Base-by-base conservation (phyloP, 2,888 invertebrate genomes). In the Caenorhabditis panamensis region DNA sequence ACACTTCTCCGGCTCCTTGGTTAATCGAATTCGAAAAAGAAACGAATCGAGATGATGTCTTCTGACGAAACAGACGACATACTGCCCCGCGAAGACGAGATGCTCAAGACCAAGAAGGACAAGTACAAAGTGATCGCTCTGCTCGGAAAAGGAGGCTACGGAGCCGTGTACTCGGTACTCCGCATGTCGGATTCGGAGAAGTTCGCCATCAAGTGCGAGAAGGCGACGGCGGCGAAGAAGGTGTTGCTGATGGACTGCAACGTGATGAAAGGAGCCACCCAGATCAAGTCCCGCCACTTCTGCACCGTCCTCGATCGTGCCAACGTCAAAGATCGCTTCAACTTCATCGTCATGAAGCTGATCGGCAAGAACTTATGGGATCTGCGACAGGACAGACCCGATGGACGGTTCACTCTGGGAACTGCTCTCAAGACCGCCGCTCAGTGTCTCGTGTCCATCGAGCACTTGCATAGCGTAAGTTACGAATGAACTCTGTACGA, bases 351-450 rank as follows among this genome's bases (percentile, higher is more conserved):
- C 31, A 88, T 88, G 88, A 85, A 82, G 37, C 58, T 88, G 84
- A 82, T 88, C 47, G 88, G 88, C 28, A 84, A 77, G 61, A 88
- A 87, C 58, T 73, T 88, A 20, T 87, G 88, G 88, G 88, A 88
- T 68, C 67, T 88, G 44, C 64, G 88, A 47, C 72, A 86, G 47
- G 84, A 85, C 5, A 75, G 83, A 3, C 71, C 79, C 1, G 67
- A 75, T 28, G 56, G 78, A 18, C 54, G 66, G 24, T 86, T 84
- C 77, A 79, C 67, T 2, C 47, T 85, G 36, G 77, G 77, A 4
- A 86, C 86, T n/a, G 67, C 84, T 22, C 64, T 86, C 31, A 84
- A 86, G 31, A 66, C 81, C 9, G 84, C 86, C 1, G 53, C 69
- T 9, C 86, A 86, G 53, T 84, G 80, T 31, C 68, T 86, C 1